These are phyloP conservation scores for Endotricha flammealis DNA, from an alignment of 2,888 invertebrate species.

Conservation along the genomic window DNA sequence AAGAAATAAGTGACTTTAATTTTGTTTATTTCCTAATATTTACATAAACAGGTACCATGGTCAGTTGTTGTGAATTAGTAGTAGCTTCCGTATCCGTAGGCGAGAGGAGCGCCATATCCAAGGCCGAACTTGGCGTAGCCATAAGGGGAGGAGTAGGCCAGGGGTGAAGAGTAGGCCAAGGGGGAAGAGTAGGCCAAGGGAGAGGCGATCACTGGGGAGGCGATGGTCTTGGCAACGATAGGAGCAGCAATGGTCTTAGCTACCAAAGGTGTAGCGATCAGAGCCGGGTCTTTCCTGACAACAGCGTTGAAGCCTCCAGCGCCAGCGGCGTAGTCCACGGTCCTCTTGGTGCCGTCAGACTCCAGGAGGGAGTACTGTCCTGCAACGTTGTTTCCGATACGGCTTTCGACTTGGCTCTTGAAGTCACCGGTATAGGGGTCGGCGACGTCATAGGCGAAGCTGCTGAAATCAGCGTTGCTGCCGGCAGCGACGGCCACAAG, in stretches of 20 bases:
- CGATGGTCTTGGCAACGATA: slow-evolving; percentile 19
- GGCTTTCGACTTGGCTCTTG: slow-evolving; percentile 61
- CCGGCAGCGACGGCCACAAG: slow-evolving; percentile 40
- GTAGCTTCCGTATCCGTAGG: not conserved
- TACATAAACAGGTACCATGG: not conserved
- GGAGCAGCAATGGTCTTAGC: slow-evolving; percentile 21
- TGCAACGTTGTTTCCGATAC: slow-evolving; percentile 39
- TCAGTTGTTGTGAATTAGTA: not conserved
- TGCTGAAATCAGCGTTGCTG: slow-evolving; percentile 36
- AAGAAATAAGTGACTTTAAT: not conserved
- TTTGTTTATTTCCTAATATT: not conserved
- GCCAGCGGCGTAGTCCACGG: slow-evolving; percentile 50
- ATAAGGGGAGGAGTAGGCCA: slow-evolving; percentile 7
- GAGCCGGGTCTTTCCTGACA: slow-evolving; percentile 62
- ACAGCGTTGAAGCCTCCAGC: slow-evolving; percentile 74
- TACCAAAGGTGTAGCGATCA: slow-evolving; percentile 33
- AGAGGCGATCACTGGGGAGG: slow-evolving; percentile 14
- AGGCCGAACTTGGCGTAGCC: not conserved
- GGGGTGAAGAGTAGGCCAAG: slow-evolving; percentile 8
- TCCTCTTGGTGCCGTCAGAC: slow-evolving; percentile 49
- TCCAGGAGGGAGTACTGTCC: slow-evolving; percentile 51
- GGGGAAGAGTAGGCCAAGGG: slow-evolving; percentile 9
- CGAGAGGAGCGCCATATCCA: not conserved
- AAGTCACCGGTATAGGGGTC: slow-evolving; percentile 72
- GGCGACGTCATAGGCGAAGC: slow-evolving; percentile 71